These are phyloP conservation scores for Epinephelus cyanopodus DNA, from an alignment of 2,113 vertebrate species.

Conservation along the genomic window DNA sequence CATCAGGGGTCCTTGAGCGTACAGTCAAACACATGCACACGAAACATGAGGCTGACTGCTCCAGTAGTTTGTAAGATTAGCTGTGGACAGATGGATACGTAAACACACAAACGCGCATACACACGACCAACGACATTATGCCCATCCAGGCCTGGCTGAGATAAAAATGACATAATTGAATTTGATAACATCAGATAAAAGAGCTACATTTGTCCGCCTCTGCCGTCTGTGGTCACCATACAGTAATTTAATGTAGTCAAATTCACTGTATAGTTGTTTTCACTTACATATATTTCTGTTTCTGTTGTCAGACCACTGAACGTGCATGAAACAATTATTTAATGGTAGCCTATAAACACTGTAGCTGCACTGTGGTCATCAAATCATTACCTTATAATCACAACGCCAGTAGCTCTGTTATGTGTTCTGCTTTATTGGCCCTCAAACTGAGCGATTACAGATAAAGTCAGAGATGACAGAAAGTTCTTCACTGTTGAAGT, in stretches of 20 bases:
- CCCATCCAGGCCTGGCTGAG: too few species aligned
- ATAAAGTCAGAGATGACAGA: not conserved
- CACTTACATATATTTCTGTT: not conserved
- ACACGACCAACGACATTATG: too few species aligned
- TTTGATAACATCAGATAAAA: too few species aligned
- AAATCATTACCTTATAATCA: not conserved
- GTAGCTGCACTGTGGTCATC: not conserved
- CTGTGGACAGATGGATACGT: too few species aligned
- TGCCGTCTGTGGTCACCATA: not conserved
- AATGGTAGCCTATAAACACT: not conserved
- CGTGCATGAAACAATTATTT: not conserved
- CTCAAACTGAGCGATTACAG: not conserved
- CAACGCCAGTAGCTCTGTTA: not conserved
- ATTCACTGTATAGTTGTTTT: not conserved
- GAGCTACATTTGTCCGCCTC: too few species aligned
- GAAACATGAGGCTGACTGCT: too few species aligned
- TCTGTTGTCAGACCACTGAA: not conserved
- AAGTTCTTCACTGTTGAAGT: not conserved
- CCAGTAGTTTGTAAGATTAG: too few species aligned
- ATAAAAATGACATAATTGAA: too few species aligned
- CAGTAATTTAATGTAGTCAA: too few species aligned
- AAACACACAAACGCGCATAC: too few species aligned
- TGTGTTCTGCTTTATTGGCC: not conserved
- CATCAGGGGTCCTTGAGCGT: too few species aligned
- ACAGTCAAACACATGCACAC: too few species aligned